Percentiles rank a stretch among this genome's conserved stretches.
phyloP scores from a whole-genome alignment of 2,888 invertebrate species.

The Nebria salina region DNA sequence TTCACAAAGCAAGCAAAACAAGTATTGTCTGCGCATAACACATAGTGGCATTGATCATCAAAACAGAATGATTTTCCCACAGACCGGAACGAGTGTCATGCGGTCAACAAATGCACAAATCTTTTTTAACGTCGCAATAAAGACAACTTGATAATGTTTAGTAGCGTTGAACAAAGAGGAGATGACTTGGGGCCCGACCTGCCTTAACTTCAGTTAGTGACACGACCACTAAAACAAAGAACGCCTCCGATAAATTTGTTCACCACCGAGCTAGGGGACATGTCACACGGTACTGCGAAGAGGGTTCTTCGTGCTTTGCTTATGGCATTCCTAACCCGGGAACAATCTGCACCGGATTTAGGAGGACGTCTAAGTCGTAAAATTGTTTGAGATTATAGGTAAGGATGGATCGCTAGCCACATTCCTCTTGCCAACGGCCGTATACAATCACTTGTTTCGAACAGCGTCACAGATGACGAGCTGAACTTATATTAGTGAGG shows the following conservation, averaged over 20 bases:
- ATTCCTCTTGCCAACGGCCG: not conserved
- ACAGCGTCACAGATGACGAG: not conserved
- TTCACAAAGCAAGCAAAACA: no score
- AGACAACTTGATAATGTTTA: not conserved
- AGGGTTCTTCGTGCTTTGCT: not conserved
- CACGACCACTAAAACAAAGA: slow-evolving; percentile 41
- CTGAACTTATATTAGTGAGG: no score
- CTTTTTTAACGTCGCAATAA: not conserved
- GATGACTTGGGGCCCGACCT: slow-evolving; percentile 19
- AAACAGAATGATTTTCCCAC: no score
- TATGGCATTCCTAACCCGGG: not conserved
- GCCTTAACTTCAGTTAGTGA: slow-evolving; percentile 35
- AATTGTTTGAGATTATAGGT: not conserved
- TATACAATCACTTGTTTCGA: not conserved
- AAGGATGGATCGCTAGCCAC: not conserved
- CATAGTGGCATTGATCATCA: no score
- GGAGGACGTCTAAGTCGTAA: not conserved
- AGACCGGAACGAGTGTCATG: not conserved
- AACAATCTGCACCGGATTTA: not conserved
- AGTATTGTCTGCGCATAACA: no score
- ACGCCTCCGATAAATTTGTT: slow-evolving; percentile 34
- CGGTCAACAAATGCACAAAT: not conserved
- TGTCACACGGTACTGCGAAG: not conserved
- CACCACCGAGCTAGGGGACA: slow-evolving; percentile 17
- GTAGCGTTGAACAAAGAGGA: not conserved